Conservation (phyloP, 2,888 invertebrate species). For the Brachyptera risi region DNA sequence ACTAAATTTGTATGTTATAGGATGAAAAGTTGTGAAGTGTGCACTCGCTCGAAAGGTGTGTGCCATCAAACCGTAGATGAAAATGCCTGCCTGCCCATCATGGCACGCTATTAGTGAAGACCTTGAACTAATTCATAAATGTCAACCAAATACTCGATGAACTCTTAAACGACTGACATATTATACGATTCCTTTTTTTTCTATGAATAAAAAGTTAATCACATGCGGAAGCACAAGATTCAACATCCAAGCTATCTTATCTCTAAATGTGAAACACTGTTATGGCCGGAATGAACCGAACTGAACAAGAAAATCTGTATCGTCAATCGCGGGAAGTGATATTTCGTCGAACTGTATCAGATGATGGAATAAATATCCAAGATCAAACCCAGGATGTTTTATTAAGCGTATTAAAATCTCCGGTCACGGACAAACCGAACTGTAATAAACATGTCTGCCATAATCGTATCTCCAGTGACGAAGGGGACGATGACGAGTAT, state of each 20-base stretch:
- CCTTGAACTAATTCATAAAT: too few relatives aligned
- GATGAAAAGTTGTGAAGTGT: too few relatives aligned
- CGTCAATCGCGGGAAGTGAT: slow-evolving; percentile 58
- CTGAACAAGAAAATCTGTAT: slow-evolving; percentile 59
- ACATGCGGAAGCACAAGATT: background rate
- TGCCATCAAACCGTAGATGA: too few relatives aligned
- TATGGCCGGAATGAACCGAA: slow-evolving; percentile 52
- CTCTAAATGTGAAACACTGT: background rate
- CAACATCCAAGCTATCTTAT: background rate
- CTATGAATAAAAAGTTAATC: too few relatives aligned
- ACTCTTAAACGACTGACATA: too few relatives aligned
- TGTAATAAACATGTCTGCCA: slow-evolving; percentile 14
- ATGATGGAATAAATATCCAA: background rate
- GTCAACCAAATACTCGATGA: too few relatives aligned
- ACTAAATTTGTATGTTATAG: too few relatives aligned
- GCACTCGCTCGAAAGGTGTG: too few relatives aligned
- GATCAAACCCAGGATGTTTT: slow-evolving; percentile 48
- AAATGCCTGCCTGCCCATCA: too few relatives aligned
- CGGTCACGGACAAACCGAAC: slow-evolving; percentile 40
- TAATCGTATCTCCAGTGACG: slow-evolving; percentile 14
- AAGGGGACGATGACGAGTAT: slow-evolving; percentile 21
- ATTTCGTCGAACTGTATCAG: slow-evolving; percentile 41
- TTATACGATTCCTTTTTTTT: too few relatives aligned
- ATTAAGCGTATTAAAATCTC: slow-evolving; percentile 57
- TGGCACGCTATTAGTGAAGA: too few relatives aligned